Conservation (phyloP, 92 coral and sea anemone species). For the Zoanthus gigantus region DNA sequence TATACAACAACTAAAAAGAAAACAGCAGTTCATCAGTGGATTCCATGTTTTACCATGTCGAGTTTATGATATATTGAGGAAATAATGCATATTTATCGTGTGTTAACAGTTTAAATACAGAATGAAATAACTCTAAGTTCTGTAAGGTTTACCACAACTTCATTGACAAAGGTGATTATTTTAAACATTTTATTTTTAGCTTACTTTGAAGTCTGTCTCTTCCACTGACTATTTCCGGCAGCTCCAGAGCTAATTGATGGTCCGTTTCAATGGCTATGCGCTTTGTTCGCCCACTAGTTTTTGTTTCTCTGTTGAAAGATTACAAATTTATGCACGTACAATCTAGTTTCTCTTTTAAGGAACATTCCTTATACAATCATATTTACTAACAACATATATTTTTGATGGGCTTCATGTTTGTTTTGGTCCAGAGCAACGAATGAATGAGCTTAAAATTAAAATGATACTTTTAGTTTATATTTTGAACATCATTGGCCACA, state of each 20-base stretch:
- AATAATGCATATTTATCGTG: not conserved
- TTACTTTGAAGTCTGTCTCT: constrained; percentile 61
- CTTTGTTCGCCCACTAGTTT: constrained; percentile 64
- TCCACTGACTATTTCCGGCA: constrained; percentile 63
- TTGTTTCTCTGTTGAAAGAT: constrained; percentile 61
- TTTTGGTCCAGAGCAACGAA: constrained; percentile 28
- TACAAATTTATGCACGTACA: constrained; percentile 5
- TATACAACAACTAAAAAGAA: constrained; percentile 59
- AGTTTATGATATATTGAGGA: constrained; percentile 5
- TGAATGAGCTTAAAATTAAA: not conserved
- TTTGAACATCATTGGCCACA: not conserved
- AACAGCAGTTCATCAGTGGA: not conserved
- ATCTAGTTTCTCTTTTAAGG: not conserved
- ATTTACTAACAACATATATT: not conserved
- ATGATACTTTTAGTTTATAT: not conserved
- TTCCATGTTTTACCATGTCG: constrained; percentile 35
- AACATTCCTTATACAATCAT: not conserved
- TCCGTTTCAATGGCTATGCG: constrained; percentile 65
- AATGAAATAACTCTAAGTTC: constrained; percentile 32
- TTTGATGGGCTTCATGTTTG: constrained; percentile 33
- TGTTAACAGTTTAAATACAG: not conserved
- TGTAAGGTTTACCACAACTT: constrained; percentile 25
- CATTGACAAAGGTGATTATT: constrained; percentile 39
- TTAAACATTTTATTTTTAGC: constrained; percentile 42
- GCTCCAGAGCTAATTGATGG: constrained; percentile 73